phyloP scores from a whole-genome alignment of 2,888 invertebrate species.

The Temnothorax rugatulus region DNA sequence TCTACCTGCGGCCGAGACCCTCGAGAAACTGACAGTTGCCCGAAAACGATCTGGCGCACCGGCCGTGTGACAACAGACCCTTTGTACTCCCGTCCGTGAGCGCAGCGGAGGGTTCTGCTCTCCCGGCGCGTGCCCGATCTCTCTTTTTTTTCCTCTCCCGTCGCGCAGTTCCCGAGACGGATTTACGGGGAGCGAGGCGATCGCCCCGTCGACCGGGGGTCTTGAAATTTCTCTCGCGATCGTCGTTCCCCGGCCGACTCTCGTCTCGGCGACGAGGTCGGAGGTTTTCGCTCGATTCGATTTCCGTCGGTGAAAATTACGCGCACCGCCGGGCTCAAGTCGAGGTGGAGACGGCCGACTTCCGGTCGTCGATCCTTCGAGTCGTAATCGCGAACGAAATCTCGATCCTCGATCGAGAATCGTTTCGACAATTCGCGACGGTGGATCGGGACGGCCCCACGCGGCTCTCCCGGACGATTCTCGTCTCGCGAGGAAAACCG shows the following conservation, averaged over 20 bases:
- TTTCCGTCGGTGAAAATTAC: neutral
- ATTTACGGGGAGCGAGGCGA: too few species aligned
- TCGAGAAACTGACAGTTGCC: conserved; percentile 83
- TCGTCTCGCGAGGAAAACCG: neutral
- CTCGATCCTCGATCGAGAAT: neutral
- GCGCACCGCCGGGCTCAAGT: conserved; percentile 25
- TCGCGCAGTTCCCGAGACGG: too few species aligned
- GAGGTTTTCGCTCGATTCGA: neutral
- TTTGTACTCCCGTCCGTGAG: conserved; percentile 62
- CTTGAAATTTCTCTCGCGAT: neutral
- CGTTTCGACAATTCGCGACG: neutral
- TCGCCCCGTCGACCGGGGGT: too few species aligned
- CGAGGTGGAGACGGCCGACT: neutral
- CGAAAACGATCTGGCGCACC: conserved; percentile 76
- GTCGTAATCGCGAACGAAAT: neutral
- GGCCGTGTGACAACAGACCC: conserved; percentile 74
- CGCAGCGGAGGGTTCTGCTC: conserved; percentile 38
- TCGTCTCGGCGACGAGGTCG: neutral
- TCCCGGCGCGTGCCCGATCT: conserved; percentile 49
- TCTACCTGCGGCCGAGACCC: conserved; percentile 60
- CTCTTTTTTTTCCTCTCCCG: neutral
- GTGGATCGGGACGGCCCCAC: neutral
- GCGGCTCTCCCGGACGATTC: neutral
- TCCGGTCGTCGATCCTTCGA: neutral
- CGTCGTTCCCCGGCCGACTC: neutral